Conservation (phyloP, 2,888 invertebrate genomes). For the Lasioglossum lativentre region DNA sequence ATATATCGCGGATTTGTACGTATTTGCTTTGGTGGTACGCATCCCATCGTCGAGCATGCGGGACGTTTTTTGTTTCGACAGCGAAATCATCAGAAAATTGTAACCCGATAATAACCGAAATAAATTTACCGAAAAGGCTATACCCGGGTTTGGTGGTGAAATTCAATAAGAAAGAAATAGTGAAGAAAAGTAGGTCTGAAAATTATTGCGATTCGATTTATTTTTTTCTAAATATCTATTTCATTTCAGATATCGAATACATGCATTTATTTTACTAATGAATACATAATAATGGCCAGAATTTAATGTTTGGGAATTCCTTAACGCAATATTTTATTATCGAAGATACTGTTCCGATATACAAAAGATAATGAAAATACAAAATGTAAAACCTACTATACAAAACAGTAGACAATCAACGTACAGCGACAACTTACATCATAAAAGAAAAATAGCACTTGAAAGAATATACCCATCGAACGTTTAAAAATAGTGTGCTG, state of each 20-base stretch:
- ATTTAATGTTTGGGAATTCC: slow-evolving; percentile 96
- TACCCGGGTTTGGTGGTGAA: no score
- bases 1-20: not conserved
- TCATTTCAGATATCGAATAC: slow-evolving; percentile 89
- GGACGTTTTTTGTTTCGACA: not conserved
- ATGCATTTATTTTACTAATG: slow-evolving; percentile 94
- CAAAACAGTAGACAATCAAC: slow-evolving; percentile 71
- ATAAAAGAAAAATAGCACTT: slow-evolving; percentile 67
- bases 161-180: no score
- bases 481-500: slow-evolving; percentile 14
- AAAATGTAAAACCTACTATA: slow-evolving; percentile 55
- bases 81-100: not conserved
- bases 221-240: slow-evolving; percentile 13
- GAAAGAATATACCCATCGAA: slow-evolving; percentile 59
- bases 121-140: not conserved
- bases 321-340: slow-evolving; percentile 94
- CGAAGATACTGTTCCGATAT: slow-evolving; percentile 87
- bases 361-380: slow-evolving; percentile 57
- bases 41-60: not conserved
- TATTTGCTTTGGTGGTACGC: not conserved
- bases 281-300: slow-evolving; percentile 99
- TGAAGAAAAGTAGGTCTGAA: slow-evolving; percentile 88
- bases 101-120: not conserved
- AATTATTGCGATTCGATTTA: not conserved
- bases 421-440: slow-evolving; percentile 75